These are phyloP conservation scores for Pseudorhombus dupliciocellatus DNA, from an alignment of 2,113 vertebrate genomes.

Conservation along the genomic window DNA sequence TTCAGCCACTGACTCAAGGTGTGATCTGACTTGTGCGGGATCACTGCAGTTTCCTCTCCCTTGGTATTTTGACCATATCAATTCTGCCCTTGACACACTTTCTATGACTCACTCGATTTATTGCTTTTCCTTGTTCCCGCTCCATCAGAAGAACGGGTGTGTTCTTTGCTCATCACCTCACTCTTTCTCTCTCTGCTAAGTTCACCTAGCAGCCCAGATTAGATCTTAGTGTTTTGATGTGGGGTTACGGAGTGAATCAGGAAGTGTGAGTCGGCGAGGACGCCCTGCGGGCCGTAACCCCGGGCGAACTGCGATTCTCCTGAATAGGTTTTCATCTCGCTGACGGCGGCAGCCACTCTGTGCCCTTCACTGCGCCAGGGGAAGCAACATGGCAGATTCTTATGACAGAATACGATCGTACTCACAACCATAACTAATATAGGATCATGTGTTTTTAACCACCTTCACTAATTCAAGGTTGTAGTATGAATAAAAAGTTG, in stretches of 20 bases:
- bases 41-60: no score
- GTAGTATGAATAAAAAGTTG: neutral
- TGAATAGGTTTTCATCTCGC: conserved; percentile 21
- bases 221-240: conserved; percentile 39
- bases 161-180: no score
- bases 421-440: neutral
- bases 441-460: neutral
- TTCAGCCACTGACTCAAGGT: no score
- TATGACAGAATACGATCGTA: neutral
- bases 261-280: conserved; percentile 26
- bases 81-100: no score
- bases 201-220: conserved; percentile 58
- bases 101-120: no score
- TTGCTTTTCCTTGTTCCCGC: no score
- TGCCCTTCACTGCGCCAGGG: neutral
- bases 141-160: no score
- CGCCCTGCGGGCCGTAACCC: conserved; percentile 10
- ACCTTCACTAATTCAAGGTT: no score
- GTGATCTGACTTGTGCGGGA: no score
- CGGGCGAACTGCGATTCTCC: conserved; percentile 24
- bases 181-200: conserved; percentile 1
- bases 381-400: neutral
- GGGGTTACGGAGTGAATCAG: conserved; percentile 32
- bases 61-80: no score
- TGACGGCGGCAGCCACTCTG: conserved; percentile 17